Base-by-base conservation (phyloP, 2,113 vertebrate genomes). In the Macrotus californicus region DNA sequence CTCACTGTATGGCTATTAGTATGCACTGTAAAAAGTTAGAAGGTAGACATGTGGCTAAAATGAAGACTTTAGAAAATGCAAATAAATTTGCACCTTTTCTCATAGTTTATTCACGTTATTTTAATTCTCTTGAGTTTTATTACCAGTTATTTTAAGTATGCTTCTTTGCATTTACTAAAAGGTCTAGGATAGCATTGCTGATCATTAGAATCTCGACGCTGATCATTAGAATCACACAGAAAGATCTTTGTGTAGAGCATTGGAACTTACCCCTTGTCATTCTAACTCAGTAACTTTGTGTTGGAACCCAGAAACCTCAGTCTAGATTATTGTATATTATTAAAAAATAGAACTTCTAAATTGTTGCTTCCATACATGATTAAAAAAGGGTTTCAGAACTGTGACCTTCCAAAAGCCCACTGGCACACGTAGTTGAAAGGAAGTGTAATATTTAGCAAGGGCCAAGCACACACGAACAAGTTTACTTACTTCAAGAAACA, bases 321-420 rank as follows among this genome's bases (percentile, higher is more conserved):
- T 72, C 8, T 50, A 56, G 22, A n/a, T 91, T 69, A 88, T 86
- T 90, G 90, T 82, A 21, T 48, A 54, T 94, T 39, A 48, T 76
- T 59, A 84, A 81, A 73, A 77, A 89, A 31, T 8, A 90, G n/a
- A 79, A 48, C 76, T 83, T 96, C 39, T 92, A 87, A 95, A 18
- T 82, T 79, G 80, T 84, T 93, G 19, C 7, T 80, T 59, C 50
- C 46, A 11, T 64, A 80, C 81, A 36, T 69, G 34, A 75, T 61
- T 39, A 69, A 41, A 64, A 76, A 70, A 29, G 19, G 7, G 12
- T 59, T 79, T 70, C 3, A 61, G 43, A 31, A 43, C 48, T 48
- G n/a, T 36, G 54, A 52, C 48, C 26, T 77, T 81, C 39, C 26
- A 12, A 46, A 54, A 90, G 18, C 3, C 9, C n/a, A 31, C 24